Percentiles rank a stretch among this genome's conserved stretches.
Conservation (phyloP, 2,888 invertebrate species). For the Campoplex capitator region DNA sequence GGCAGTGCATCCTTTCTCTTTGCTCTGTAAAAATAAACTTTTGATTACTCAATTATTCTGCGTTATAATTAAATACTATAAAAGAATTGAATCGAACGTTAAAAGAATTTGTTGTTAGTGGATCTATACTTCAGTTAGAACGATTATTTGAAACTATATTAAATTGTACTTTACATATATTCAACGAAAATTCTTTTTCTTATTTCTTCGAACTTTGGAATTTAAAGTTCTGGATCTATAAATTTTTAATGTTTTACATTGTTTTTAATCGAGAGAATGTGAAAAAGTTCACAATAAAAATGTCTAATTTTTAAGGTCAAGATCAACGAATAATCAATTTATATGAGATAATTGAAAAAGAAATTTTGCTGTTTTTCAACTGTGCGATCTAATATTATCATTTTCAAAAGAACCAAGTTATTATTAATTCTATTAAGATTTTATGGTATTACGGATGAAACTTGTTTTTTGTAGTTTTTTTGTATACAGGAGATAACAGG, state of each 20-base stretch:
- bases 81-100: neutral
- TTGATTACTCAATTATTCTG: neutral
- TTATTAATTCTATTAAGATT: neutral
- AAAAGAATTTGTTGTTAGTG: constrained; percentile 49
- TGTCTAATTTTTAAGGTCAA: constrained; percentile 21
- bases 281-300: neutral
- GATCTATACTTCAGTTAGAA: constrained; percentile 11
- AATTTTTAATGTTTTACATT: neutral
- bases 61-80: neutral
- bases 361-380: neutral
- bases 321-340: constrained; percentile 5
- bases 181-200: neutral
- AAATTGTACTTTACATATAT: neutral
- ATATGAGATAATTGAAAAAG: constrained; percentile 26
- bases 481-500: neutral
- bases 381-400: neutral
- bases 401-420: neutral
- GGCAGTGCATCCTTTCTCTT: constrained; percentile 89
- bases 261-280: neutral
- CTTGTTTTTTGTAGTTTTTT: neutral
- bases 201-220: neutral
- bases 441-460: neutral
- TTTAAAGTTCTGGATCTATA: neutral
- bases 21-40: constrained; percentile 86
- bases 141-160: neutral